Conservation (phyloP, 2,888 invertebrate species). For the Heliconius hortense region DNA sequence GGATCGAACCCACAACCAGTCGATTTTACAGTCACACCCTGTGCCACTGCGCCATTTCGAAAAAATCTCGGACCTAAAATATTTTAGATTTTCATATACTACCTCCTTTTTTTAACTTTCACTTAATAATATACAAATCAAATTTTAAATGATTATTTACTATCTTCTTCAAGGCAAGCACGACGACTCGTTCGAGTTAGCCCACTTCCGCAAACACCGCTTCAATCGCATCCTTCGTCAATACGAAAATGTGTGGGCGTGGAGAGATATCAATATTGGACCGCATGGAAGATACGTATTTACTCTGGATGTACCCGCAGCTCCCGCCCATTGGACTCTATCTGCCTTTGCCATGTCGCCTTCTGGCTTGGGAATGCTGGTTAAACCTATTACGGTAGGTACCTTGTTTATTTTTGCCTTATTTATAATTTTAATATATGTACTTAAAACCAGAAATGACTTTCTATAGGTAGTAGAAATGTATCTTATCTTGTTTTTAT, state of each 20-base stretch:
- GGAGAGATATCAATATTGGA: conserved; percentile 96
- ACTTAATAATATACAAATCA: no score
- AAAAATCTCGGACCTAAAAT: no score
- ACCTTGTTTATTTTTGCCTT: no score
- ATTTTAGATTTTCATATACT: no score
- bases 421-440: no score
- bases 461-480: no score
- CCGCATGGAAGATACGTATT: conserved; percentile 95
- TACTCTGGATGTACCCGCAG: conserved; percentile 68
- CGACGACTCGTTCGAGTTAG: conserved; percentile 86
- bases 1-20: no score
- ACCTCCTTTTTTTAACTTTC: no score
- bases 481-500: no score
- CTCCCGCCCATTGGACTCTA: conserved; percentile 95
- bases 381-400: conserved; percentile 84
- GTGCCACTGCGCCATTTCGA: no score
- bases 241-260: conserved; percentile 97
- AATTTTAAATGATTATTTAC: neutral
- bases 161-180: conserved; percentile 64
- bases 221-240: conserved; percentile 94
- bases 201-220: conserved; percentile 89
- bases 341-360: conserved; percentile 96
- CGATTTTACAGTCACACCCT: no score
- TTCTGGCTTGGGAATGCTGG: conserved; percentile 93
- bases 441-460: no score